A percentile compares a stretch with the other conserved stretches of the same genome.
Evolutionary conservation across 2,888 invertebrate species (phyloP).

Genomic region (Caenorhabditis angaria): DNA sequence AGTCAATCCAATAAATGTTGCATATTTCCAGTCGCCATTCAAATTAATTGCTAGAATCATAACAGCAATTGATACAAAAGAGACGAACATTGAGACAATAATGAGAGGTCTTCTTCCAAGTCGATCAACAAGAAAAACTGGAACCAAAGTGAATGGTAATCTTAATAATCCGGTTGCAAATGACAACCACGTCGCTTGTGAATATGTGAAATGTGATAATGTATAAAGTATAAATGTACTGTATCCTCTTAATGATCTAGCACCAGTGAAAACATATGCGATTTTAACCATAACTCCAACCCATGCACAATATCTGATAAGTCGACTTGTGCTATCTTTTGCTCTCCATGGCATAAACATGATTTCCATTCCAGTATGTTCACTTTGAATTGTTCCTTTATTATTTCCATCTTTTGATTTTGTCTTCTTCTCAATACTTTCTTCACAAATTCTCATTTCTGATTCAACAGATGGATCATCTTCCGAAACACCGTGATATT

Average conservation of each 20-base stretch:
- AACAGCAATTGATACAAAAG: constrained; percentile 36
- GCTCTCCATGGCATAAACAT: constrained; percentile 58
- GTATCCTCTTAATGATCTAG: constrained; percentile 51
- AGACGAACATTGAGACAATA: constrained; percentile 44
- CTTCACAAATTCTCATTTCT: constrained; percentile 46
- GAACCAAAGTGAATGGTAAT: constrained; percentile 53
- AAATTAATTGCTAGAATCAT: constrained; percentile 46
- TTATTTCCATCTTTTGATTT: constrained; percentile 17
- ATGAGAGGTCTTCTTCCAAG: constrained; percentile 55
- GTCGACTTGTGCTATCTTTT: constrained; percentile 44
- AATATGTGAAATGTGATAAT: constrained; percentile 44
- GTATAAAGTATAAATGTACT: constrained; percentile 52
- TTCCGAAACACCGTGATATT: constrained; percentile 50
- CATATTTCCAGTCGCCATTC: constrained; percentile 43
- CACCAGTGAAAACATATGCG: constrained; percentile 59
- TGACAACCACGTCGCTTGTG: constrained; percentile 45
- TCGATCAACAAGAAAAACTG: constrained; percentile 54
- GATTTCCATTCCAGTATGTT: constrained; percentile 43
- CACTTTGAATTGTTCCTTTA: constrained; percentile 27
- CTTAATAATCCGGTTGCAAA: constrained; percentile 48
- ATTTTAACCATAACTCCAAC: constrained; percentile 59
- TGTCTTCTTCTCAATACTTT: constrained; percentile 38
- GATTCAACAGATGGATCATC: constrained; percentile 51
- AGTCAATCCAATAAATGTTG: constrained; percentile 43
- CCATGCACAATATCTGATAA: constrained; percentile 56